phyloP scores from a whole-genome alignment of 2,113 vertebrate species.

The Morone chrysops region DNA sequence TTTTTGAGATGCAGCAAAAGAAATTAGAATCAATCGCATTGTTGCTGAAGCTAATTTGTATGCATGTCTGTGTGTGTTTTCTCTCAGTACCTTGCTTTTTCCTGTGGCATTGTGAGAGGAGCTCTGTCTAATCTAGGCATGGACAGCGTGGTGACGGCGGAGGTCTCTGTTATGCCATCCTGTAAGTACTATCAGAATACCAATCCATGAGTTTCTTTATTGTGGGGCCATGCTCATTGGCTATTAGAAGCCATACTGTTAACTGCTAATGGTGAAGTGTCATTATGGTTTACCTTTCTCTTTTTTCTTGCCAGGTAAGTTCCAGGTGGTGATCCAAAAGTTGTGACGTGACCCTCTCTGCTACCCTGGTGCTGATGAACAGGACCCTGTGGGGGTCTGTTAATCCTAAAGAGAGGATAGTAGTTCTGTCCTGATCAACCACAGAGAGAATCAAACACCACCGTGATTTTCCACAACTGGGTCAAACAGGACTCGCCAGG shows the following conservation, averaged over 20 bases:
- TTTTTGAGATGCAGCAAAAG: background rate
- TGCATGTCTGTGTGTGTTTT: background rate
- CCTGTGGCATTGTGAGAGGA: conserved; percentile 89
- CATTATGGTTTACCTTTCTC: background rate
- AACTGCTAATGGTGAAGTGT: too few species aligned
- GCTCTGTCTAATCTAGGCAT: conserved; percentile 87
- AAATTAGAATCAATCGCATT: background rate
- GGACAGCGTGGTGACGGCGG: conserved; percentile 88
- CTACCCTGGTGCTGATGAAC: conserved; percentile 12
- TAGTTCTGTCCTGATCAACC: background rate
- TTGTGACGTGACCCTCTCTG: conserved; percentile 58
- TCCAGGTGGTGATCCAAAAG: conserved; percentile 88
- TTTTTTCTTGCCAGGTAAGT: conserved; percentile 83
- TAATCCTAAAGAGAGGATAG: conserved; percentile 6
- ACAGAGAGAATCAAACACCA: conserved; percentile 12
- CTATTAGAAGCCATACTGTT: background rate
- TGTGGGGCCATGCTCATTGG: background rate
- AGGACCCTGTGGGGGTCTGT: conserved; percentile 1
- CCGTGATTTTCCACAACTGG: conserved; percentile 20
- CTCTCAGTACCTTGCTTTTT: conserved; percentile 88
- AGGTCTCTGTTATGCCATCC: conserved; percentile 86
- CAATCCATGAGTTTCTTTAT: background rate
- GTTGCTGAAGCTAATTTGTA: background rate
- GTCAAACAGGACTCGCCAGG: background rate
- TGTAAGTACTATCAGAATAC: conserved; percentile 82